phyloP scores from a whole-genome alignment of 2,113 vertebrate species.

The Peromyscus polionotus region DNA sequence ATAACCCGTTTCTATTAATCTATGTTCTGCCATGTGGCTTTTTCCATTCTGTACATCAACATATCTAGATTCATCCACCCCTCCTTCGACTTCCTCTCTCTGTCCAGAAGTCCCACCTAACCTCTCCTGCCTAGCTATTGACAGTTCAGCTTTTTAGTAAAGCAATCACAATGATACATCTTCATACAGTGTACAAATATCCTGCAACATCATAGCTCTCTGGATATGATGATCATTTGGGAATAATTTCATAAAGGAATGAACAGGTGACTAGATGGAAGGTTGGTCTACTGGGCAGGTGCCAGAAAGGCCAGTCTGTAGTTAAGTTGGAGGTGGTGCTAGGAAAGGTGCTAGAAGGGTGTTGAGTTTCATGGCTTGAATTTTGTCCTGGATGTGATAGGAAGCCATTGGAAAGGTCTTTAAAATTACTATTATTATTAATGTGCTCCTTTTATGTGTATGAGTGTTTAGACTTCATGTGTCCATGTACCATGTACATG shows the following conservation, averaged over 20 bases:
- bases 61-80: not conserved
- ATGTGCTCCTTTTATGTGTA: not conserved
- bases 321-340: not conserved
- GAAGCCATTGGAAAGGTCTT: not conserved
- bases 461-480: not conserved
- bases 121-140: not conserved
- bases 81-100: not conserved
- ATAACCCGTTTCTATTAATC: not conserved
- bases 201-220: not conserved
- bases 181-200: not conserved
- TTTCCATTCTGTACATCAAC: not conserved
- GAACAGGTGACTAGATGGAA: not conserved
- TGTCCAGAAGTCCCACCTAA: not conserved
- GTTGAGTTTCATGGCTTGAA: not conserved
- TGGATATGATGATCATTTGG: not conserved
- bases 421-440: not conserved
- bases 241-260: conserved; percentile 12
- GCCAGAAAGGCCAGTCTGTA: not conserved
- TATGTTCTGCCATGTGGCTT: not conserved
- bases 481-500: not conserved
- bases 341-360: not conserved
- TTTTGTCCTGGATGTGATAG: not conserved
- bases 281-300: not conserved
- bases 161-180: not conserved
- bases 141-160: not conserved